Conservation (phyloP, 2,888 invertebrate species). For the Eristalis pertinax region DNA sequence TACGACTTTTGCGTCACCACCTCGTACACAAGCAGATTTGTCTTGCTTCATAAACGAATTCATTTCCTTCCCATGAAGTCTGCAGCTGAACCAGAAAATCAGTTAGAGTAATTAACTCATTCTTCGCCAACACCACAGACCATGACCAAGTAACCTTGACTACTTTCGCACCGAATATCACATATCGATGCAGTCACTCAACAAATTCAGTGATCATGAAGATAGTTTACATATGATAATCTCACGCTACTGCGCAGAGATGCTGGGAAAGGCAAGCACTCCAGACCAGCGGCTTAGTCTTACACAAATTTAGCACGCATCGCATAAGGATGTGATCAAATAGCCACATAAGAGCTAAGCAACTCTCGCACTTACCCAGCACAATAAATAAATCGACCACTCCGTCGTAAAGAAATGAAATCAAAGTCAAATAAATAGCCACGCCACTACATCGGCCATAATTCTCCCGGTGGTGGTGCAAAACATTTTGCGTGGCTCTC, state of each 20-base stretch:
- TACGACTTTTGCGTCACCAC: too few relatives aligned
- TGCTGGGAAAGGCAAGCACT: not conserved
- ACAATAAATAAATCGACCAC: not conserved
- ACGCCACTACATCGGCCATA: not conserved
- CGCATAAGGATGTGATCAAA: not conserved
- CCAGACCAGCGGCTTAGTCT: not conserved
- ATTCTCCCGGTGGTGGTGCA: not conserved
- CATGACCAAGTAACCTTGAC: not conserved
- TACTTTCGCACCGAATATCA: not conserved
- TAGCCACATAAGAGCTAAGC: not conserved
- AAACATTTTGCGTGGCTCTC: not conserved
- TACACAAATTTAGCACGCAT: not conserved
- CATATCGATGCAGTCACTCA: not conserved
- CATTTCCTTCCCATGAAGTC: too few relatives aligned
- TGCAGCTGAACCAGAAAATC: not conserved
- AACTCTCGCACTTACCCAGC: not conserved
- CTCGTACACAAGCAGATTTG: too few relatives aligned
- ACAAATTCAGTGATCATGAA: not conserved
- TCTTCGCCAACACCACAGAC: not conserved
- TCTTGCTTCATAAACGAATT: too few relatives aligned
- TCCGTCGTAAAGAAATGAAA: not conserved
- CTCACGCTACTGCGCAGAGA: not conserved
- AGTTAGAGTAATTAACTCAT: not conserved
- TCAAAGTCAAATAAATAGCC: not conserved
- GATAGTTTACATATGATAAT: not conserved